A percentile compares a stretch with the other conserved stretches of the same genome.
Conservation (phyloP, 64 coral and sea anemone species). For the Pachyseris speciosa region DNA sequence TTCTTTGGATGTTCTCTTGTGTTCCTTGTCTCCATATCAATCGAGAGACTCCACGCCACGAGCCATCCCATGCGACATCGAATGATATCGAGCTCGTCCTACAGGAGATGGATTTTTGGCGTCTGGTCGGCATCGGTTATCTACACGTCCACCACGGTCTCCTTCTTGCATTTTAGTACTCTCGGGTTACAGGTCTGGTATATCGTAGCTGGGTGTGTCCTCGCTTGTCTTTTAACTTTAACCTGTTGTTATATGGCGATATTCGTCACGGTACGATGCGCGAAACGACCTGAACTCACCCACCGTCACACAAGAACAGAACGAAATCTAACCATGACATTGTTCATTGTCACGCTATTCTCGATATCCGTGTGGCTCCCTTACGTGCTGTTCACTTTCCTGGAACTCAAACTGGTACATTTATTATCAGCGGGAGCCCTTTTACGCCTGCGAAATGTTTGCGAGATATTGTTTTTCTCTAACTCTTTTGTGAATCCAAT, state of each 20-base stretch:
- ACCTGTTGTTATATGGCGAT: neutral
- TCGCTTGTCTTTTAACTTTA: neutral
- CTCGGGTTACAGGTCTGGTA: neutral
- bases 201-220: neutral
- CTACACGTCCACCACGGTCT: neutral
- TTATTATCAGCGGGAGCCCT: neutral
- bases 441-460: neutral
- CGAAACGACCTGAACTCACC: neutral
- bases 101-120: neutral
- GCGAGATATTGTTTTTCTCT: neutral
- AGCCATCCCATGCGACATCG: constrained; percentile 11
- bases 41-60: constrained; percentile 28
- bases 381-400: constrained; percentile 21
- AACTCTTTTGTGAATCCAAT: constrained; percentile 50
- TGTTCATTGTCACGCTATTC: constrained; percentile 19
- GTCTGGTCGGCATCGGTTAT: neutral
- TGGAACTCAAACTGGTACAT: neutral
- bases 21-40: constrained; percentile 26
- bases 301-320: neutral
- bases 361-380: constrained; percentile 11
- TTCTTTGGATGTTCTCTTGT: constrained; percentile 14
- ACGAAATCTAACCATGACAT: constrained; percentile 13
- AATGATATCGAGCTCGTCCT: neutral
- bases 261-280: neutral
- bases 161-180: neutral